These are phyloP conservation scores for Dendrolimus houi DNA, from an alignment of 2,888 invertebrate species.

Conservation along the genomic window DNA sequence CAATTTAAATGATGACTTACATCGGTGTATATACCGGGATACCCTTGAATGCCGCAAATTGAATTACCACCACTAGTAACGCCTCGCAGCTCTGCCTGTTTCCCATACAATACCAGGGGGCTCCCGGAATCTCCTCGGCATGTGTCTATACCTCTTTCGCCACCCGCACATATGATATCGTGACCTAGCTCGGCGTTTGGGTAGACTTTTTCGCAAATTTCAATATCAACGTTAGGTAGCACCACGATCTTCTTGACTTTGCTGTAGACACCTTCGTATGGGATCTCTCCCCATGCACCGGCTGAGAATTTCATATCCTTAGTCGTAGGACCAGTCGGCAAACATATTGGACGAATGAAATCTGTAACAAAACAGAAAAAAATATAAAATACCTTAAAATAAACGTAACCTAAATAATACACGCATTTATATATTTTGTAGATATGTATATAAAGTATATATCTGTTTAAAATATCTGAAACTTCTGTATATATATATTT, in stretches of 20 bases:
- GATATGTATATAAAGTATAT: no score
- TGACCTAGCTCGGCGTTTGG: conserved; percentile 20
- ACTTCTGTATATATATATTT: no score
- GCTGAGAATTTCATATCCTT: conserved; percentile 23
- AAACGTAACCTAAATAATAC: no score
- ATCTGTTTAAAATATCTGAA: no score
- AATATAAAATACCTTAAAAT: no score
- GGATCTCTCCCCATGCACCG: conserved; percentile 41
- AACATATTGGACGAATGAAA: conserved; percentile 45
- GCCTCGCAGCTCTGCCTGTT: conserved; percentile 33
- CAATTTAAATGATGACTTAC: conserved; percentile 37
- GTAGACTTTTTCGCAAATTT: conserved; percentile 24
- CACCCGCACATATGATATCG: conserved; percentile 43
- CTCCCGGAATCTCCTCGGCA: conserved; percentile 52
- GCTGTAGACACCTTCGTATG: conserved; percentile 22
- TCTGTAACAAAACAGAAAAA: conserved; percentile 23
- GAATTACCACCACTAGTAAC: conserved; percentile 36
- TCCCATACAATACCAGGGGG: conserved; percentile 29
- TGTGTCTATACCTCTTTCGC: conserved; percentile 32
- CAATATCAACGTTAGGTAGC: conserved; percentile 27
- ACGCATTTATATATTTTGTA: no score
- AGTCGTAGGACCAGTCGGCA: conserved; percentile 25
- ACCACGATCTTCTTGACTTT: conserved; percentile 35
- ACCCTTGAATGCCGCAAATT: conserved; percentile 32
- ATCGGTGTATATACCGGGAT: conserved; percentile 42